phyloP scores from a whole-genome alignment of 2,888 invertebrate genomes.

The Drosophila emarginata region DNA sequence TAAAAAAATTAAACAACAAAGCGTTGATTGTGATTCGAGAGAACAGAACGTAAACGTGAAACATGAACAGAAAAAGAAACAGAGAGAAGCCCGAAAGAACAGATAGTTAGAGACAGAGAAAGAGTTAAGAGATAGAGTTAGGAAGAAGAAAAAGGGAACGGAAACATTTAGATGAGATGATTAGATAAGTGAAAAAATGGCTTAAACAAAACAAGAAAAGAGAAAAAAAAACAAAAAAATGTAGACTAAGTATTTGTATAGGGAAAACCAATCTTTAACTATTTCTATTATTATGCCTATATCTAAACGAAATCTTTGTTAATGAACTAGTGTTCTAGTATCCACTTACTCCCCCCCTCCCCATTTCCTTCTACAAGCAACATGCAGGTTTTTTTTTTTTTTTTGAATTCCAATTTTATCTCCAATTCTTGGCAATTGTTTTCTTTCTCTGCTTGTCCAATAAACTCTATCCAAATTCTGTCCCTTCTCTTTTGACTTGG shows the following conservation, averaged over 20 bases:
- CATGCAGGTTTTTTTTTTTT: not conserved
- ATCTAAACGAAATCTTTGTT: not conserved
- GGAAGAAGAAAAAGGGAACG: constrained; percentile 4
- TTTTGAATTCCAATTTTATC: too few relatives aligned
- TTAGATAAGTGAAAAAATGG: not conserved
- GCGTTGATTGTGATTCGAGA: constrained; percentile 78
- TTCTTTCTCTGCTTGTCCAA: not conserved
- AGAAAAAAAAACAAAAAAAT: not conserved
- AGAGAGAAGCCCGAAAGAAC: constrained; percentile 24
- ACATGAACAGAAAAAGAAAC: constrained; percentile 19
- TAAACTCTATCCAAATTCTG: not conserved
- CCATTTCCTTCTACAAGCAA: not conserved
- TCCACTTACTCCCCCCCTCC: not conserved
- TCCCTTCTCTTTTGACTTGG: not conserved
- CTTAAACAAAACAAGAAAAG: not conserved
- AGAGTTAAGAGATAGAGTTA: constrained; percentile 21
- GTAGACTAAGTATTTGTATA: not conserved
- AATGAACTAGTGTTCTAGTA: not conserved
- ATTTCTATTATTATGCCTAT: not conserved
- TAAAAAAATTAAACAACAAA: constrained; percentile 38
- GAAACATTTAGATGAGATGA: not conserved
- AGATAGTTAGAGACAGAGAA: constrained; percentile 21
- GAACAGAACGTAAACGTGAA: constrained; percentile 30
- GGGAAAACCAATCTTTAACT: constrained; percentile 2
- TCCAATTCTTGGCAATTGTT: not conserved